These are phyloP conservation scores for Spheniscus mendiculus DNA, from an alignment of 2,113 vertebrate species.

Conservation along the genomic window DNA sequence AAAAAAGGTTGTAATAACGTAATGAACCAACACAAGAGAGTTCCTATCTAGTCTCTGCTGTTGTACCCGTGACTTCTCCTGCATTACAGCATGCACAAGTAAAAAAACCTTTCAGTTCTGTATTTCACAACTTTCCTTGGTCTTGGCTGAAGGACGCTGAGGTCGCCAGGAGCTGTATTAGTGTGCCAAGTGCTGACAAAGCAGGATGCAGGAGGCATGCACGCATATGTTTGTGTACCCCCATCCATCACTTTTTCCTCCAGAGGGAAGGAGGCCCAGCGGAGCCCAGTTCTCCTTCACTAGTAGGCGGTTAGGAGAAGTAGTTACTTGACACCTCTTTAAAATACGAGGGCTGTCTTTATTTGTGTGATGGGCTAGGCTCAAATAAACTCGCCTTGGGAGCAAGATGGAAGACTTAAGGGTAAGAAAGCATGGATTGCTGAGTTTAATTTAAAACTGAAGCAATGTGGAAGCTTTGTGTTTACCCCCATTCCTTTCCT, in stretches of 20 bases:
- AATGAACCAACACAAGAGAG: neutral
- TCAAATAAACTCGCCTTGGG: neutral
- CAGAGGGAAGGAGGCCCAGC: neutral
- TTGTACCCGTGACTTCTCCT: neutral
- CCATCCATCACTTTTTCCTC: neutral
- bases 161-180: neutral
- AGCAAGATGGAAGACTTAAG: neutral
- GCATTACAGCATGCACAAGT: neutral
- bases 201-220: neutral
- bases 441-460: neutral
- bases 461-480: neutral
- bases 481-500: neutral
- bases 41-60: accelerated
- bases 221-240: neutral
- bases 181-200: neutral
- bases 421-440: neutral
- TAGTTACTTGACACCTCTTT: neutral
- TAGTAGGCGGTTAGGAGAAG: neutral
- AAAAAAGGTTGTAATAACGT: accelerated
- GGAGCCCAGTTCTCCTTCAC: neutral
- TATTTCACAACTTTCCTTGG: neutral
- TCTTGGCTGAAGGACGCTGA: neutral
- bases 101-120: neutral
- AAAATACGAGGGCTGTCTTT: neutral
- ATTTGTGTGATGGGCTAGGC: neutral